phyloP scores from a whole-genome alignment of 2,113 vertebrate species.

The Takifugu bimaculatus region DNA sequence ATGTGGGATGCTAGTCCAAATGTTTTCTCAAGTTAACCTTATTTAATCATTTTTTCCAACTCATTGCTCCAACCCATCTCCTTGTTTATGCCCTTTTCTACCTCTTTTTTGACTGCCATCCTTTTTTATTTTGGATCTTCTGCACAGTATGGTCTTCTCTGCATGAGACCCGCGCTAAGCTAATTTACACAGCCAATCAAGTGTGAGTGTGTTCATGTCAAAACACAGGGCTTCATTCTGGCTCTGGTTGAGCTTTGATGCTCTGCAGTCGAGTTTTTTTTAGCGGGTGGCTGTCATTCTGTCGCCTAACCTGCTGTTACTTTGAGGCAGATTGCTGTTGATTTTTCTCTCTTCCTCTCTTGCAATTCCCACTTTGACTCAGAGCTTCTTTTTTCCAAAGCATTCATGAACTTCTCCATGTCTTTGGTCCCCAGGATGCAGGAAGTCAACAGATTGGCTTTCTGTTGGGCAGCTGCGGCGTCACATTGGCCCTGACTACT shows the following conservation, averaged over 20 bases:
- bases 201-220: conserved; percentile 28
- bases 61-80: conserved; percentile 26
- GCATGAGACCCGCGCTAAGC: conserved; percentile 15
- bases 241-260: conserved; percentile 36
- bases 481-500: conserved; percentile 90
- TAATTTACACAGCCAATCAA: conserved; percentile 46
- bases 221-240: conserved; percentile 18
- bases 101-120: background rate
- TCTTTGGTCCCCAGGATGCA: conserved; percentile 79
- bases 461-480: conserved; percentile 91
- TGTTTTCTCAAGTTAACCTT: conserved; percentile 25
- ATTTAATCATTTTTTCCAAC: conserved; percentile 1
- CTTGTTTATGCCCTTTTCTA: background rate
- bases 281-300: conserved; percentile 32
- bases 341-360: conserved; percentile 10
- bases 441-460: conserved; percentile 96
- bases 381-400: background rate
- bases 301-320: conserved; percentile 40
- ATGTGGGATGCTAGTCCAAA: conserved; percentile 46
- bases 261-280: conserved; percentile 42
- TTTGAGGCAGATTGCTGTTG: conserved; percentile 40
- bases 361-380: conserved; percentile 12
- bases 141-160: conserved; percentile 19
- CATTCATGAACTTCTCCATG: background rate
- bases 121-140: background rate